A percentile compares a stretch with the other conserved stretches of the same genome.
Conservation (phyloP, 1,140 invertebrate species). For the Microplitis demolitor region DNA sequence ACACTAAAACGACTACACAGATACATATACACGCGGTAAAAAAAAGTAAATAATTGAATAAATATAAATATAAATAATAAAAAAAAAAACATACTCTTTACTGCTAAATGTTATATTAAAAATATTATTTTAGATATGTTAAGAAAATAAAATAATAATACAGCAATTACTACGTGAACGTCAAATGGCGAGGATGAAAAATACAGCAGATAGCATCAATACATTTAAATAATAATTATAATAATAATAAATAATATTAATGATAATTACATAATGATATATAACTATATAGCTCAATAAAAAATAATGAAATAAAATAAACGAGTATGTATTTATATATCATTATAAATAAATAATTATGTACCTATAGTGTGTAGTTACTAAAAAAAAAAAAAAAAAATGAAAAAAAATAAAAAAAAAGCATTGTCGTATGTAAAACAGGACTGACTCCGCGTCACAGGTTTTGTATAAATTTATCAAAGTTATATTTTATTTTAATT, state of each 20-base stretch:
- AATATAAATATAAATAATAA: slow-evolving; percentile 11
- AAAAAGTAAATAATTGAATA: neutral
- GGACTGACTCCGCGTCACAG: slow-evolving; percentile 16
- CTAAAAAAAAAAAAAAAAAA: neutral
- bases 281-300: slow-evolving; percentile 30
- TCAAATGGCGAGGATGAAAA: slow-evolving; percentile 31
- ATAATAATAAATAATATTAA: no score
- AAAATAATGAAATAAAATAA: slow-evolving; percentile 20
- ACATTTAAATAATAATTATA: neutral
- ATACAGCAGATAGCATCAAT: slow-evolving; percentile 28
- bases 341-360: slow-evolving; percentile 22
- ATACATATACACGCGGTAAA: slow-evolving; percentile 14
- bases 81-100: slow-evolving; percentile 18
- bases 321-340: slow-evolving; percentile 26
- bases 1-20: neutral
- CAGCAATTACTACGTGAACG: slow-evolving; percentile 35
- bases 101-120: slow-evolving; percentile 32
- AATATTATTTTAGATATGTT: slow-evolving; percentile 39
- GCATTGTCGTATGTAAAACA: slow-evolving; percentile 17
- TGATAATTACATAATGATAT: slow-evolving; percentile 33
- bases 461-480: neutral
- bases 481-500: neutral
- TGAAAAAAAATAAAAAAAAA: slow-evolving; percentile 2
- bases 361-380: slow-evolving; percentile 28
- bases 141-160: slow-evolving; percentile 14